Base-by-base conservation (phyloP, 2,888 invertebrate genomes). In the Dynastes grantii region DNA sequence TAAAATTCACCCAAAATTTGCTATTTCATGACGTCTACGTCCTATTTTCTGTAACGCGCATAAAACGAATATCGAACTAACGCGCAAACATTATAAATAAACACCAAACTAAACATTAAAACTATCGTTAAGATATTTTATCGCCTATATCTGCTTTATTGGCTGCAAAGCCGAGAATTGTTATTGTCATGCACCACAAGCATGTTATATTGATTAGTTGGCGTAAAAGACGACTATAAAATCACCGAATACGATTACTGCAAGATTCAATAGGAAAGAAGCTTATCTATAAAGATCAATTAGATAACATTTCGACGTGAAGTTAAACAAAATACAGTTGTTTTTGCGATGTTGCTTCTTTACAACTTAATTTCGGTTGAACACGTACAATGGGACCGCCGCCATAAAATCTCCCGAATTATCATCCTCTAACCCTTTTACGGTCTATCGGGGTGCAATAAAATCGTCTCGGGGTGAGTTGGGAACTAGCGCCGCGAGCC, bases 361-460 rank as follows among this genome's bases (percentile, higher is more conserved):
- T 49, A 51, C 45, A 58, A 45, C 61, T 63, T 61, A 61, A 75
- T 75, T 22, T 75, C 40, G 55, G 40, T 45, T n/a, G 61, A 49
- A 45, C 73, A 75, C 78, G 73, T 78, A 78, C 64, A 75, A 75
- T 55, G 58, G 40, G 37, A 58, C 29, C 78, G 75, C 55, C n/a
- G 32, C 73, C 73, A 79, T 77, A 79, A 85, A 63, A 75, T 71
- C 55, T 85, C 84, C 84, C 87, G 87, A 89, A 88, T 88, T 88
- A 88, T 88, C 87, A 87, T 78, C 45, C 45, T 87, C 86, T 88
- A 89, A 89, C 89, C 88, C 89, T 89, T 89, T 89, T 88, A 89
- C 88, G 86, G 86, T 87, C 88, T 88, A 87, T 89, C 86, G 86
- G 89, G 89, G 89, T 87, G 86, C 86, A 88, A 89, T 89, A 89